These are phyloP conservation scores for Troides oblongomaculatus DNA, from an alignment of 2,888 invertebrate genomes.

Conservation along the genomic window DNA sequence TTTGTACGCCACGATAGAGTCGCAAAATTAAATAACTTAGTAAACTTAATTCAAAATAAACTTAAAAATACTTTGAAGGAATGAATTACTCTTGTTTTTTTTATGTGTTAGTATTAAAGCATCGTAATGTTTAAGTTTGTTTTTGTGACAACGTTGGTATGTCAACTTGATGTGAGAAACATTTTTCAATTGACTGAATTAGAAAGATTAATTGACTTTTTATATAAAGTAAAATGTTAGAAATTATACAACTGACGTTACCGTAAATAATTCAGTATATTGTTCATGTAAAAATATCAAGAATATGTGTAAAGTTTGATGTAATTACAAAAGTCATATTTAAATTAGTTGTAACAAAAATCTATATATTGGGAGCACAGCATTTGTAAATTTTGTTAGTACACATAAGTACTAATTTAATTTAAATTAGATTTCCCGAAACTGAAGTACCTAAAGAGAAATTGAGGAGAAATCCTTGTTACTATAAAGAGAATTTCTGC, in stretches of 20 bases:
- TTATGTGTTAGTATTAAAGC: background rate
- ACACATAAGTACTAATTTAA: background rate
- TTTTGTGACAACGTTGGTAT: background rate
- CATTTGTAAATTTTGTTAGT: background rate
- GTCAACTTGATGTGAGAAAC: background rate
- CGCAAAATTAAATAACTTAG: background rate
- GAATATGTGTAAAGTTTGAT: background rate
- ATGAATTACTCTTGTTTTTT: background rate
- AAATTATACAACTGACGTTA: no score
- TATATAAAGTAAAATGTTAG: background rate
- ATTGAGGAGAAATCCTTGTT: conserved; percentile 2
- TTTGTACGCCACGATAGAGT: background rate
- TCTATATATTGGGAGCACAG: background rate
- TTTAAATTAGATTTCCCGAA: conserved; percentile 6
- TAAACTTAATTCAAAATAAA: background rate
- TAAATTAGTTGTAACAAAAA: background rate
- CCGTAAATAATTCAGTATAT: no score
- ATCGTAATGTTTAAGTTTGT: background rate
- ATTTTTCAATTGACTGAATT: background rate
- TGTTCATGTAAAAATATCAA: no score
- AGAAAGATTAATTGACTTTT: background rate
- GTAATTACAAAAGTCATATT: background rate
- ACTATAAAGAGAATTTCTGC: conserved; percentile 5
- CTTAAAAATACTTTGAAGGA: background rate
- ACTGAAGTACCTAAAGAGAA: background rate